Evolutionary conservation across 2,113 vertebrate species (phyloP).

Genomic region (Scomber japonicus): DNA sequence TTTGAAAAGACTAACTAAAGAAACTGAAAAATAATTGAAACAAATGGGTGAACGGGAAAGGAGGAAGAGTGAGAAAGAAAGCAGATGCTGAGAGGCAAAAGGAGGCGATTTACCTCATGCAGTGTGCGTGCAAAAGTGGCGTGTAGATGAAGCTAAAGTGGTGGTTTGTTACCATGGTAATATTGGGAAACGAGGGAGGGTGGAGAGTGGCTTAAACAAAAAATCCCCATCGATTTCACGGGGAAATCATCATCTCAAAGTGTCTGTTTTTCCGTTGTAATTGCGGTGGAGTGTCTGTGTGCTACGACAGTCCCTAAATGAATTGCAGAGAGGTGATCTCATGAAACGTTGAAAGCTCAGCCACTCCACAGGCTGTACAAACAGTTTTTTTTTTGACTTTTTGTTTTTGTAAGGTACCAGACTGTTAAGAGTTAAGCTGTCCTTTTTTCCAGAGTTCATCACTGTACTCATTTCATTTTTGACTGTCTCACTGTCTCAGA

Average conservation of each 20-base stretch:
- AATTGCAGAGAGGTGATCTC: constrained; percentile 20
- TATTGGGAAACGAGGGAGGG: constrained; percentile 48
- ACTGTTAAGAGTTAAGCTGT: constrained; percentile 57
- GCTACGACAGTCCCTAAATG: background rate
- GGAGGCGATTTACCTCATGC: constrained; percentile 63
- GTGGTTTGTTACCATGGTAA: constrained; percentile 75
- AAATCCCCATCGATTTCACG: constrained; percentile 58
- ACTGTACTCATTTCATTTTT: constrained; percentile 52
- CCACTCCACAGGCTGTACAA: background rate
- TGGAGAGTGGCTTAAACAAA: constrained; percentile 48
- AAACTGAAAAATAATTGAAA: constrained; percentile 36
- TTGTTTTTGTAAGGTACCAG: constrained; percentile 25
- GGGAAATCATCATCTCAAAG: constrained; percentile 36
- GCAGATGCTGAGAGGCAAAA: constrained; percentile 50
- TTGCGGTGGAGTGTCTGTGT: constrained; percentile 7
- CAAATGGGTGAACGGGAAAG: background rate
- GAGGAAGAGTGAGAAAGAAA: constrained; percentile 43
- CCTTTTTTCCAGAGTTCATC: constrained; percentile 56
- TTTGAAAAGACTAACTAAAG: constrained; percentile 3
- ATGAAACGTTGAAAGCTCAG: constrained; percentile 15
- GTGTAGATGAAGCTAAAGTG: constrained; percentile 54
- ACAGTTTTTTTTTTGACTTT: constrained; percentile 4
- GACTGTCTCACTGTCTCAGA: constrained; percentile 49
- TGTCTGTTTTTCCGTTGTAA: constrained; percentile 39
- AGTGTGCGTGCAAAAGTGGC: constrained; percentile 62